These are phyloP conservation scores for Drosophila sordidapex DNA, from an alignment of 2,888 invertebrate genomes.

Conservation along the genomic window DNA sequence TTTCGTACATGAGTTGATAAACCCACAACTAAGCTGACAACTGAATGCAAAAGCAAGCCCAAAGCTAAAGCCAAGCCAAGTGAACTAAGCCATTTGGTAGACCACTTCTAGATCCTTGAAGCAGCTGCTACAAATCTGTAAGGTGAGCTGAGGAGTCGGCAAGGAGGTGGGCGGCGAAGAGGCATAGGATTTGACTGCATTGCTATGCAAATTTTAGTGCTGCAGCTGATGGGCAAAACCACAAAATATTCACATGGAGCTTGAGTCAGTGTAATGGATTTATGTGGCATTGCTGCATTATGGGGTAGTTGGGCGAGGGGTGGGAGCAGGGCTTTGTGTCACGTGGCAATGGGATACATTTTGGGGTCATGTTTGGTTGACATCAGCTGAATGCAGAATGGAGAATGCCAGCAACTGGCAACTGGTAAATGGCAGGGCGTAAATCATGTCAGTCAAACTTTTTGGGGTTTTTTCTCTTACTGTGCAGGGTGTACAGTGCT, in stretches of 20 bases:
- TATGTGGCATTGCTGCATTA: conserved; percentile 35
- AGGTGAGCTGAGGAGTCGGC: neutral
- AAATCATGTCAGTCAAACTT: conserved; percentile 45
- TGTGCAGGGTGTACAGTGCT: neutral
- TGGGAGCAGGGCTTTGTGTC: neutral
- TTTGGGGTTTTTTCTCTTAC: conserved; percentile 17
- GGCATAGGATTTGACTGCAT: conserved; percentile 37
- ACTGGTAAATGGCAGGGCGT: conserved; percentile 31
- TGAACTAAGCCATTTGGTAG: neutral
- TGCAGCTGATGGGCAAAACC: conserved; percentile 33
- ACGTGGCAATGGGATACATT: conserved; percentile 32
- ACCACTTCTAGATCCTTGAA: conserved; percentile 12
- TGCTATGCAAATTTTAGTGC: conserved; percentile 53
- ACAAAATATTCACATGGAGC: conserved; percentile 32
- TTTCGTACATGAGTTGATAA: neutral
- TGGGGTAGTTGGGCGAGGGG: neutral
- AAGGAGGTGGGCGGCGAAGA: neutral
- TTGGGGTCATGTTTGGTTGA: conserved; percentile 72
- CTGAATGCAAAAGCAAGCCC: neutral
- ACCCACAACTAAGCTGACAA: neutral
- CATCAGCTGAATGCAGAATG: conserved; percentile 41
- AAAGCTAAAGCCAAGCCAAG: neutral
- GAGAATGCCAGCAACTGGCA: conserved; percentile 15
- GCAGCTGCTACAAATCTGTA: conserved; percentile 24
- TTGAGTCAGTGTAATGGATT: conserved; percentile 27